A percentile compares a stretch with the other conserved stretches of the same genome.
Evolutionary conservation across 2,113 vertebrate species (phyloP).

Genomic region (Tympanuchus pallidicinctus): DNA sequence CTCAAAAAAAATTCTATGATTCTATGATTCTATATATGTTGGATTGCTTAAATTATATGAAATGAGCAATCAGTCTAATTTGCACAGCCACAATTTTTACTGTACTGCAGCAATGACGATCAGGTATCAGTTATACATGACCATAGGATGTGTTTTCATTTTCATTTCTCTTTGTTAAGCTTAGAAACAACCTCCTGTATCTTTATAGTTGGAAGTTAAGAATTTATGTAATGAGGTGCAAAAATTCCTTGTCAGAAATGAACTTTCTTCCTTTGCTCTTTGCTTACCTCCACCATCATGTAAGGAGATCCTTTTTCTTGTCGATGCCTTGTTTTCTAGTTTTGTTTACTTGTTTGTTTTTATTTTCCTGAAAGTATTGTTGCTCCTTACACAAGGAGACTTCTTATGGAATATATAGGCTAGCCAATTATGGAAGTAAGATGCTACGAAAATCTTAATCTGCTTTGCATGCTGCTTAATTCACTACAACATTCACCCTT

Average conservation of each 20-base stretch:
- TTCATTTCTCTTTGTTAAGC: not conserved
- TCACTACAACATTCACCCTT: not conserved
- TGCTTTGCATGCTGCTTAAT: not conserved
- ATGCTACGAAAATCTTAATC: not conserved
- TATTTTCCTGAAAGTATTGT: not conserved
- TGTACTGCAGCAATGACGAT: not conserved
- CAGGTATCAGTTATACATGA: not conserved
- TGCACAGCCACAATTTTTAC: not conserved
- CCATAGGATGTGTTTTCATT: not conserved
- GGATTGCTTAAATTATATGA: not conserved
- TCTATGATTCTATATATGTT: not conserved
- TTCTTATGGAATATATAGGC: not conserved
- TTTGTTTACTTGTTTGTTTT: not conserved
- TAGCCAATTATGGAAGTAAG: not conserved
- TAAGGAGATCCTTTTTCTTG: not conserved
- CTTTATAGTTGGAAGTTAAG: not conserved
- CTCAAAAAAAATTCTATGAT: not conserved
- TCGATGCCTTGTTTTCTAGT: not conserved
- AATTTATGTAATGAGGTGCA: not conserved
- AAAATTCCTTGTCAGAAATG: not conserved
- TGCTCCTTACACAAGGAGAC: not conserved
- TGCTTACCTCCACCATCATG: not conserved
- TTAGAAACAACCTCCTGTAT: not conserved
- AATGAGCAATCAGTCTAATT: not conserved
- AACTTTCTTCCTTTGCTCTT: not conserved